Evolutionary conservation across 2,888 invertebrate species (phyloP).

Genomic region (Alentia gelatinosa): DNA sequence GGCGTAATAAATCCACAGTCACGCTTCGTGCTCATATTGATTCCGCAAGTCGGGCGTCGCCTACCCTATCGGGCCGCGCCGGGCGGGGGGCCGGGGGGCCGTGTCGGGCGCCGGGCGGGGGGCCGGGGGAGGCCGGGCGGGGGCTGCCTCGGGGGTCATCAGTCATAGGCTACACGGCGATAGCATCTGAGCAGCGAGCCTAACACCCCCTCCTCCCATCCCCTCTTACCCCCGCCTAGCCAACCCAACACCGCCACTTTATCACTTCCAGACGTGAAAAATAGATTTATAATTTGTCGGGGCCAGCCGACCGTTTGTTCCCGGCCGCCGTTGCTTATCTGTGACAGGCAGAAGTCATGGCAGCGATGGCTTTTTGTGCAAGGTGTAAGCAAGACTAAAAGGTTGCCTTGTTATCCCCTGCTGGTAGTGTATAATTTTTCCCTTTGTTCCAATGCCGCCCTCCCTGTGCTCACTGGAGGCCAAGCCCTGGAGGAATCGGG

Average conservation of each 20-base stretch:
- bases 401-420: neutral
- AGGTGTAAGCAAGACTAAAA: constrained; percentile 1
- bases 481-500: no score
- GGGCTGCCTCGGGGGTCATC: neutral
- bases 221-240: neutral
- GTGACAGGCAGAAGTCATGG: neutral
- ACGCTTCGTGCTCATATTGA: neutral
- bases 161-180: neutral
- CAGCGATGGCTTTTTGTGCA: neutral
- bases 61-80: neutral
- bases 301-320: neutral
- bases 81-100: neutral
- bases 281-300: constrained; percentile 10
- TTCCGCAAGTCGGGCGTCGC: neutral
- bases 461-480: no score
- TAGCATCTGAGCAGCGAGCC: neutral
- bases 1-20: neutral
- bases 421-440: neutral
- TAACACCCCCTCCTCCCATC: no score
- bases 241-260: neutral
- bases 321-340: neutral
- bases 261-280: neutral
- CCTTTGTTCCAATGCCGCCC: neutral
- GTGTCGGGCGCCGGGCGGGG: neutral
- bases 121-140: neutral